Evolutionary conservation across 2,113 vertebrate species (phyloP).

Genomic region (Albula goreensis): DNA sequence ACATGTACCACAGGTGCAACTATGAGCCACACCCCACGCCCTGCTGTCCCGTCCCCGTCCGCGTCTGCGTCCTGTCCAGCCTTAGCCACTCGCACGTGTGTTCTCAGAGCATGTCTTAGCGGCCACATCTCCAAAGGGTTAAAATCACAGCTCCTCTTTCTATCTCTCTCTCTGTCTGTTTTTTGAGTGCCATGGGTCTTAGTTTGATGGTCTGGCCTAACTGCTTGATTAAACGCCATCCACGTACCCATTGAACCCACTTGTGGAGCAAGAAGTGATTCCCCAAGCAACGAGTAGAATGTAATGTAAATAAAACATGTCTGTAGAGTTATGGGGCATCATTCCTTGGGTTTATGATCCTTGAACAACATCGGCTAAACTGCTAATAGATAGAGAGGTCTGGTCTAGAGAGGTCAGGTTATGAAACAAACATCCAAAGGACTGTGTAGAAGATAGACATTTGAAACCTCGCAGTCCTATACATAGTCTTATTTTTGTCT

Average conservation of each 20-base stretch:
- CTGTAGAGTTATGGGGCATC: neutral
- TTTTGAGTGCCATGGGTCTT: neutral
- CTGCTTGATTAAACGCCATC: neutral
- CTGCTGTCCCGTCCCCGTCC: neutral
- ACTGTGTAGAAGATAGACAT: no score
- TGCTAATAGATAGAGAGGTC: no score
- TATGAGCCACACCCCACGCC: constrained; percentile 35
- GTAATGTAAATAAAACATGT: neutral
- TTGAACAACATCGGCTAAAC: neutral
- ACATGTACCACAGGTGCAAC: constrained; percentile 85
- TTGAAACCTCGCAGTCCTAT: no score
- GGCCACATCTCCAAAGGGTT: neutral
- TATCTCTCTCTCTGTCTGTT: neutral
- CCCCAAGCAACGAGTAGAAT: neutral
- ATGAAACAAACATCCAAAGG: no score
- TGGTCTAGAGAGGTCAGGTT: no score
- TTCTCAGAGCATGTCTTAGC: constrained; percentile 5
- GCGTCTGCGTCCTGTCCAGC: neutral
- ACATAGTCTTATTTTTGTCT: no score
- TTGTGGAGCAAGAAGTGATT: neutral
- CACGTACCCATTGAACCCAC: neutral
- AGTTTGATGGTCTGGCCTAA: neutral
- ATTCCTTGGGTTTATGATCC: neutral
- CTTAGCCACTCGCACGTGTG: neutral
- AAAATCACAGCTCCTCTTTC: neutral